These are phyloP conservation scores for Sphyrna mokarran DNA, from an alignment of 2,113 vertebrate species.

Conservation along the genomic window DNA sequence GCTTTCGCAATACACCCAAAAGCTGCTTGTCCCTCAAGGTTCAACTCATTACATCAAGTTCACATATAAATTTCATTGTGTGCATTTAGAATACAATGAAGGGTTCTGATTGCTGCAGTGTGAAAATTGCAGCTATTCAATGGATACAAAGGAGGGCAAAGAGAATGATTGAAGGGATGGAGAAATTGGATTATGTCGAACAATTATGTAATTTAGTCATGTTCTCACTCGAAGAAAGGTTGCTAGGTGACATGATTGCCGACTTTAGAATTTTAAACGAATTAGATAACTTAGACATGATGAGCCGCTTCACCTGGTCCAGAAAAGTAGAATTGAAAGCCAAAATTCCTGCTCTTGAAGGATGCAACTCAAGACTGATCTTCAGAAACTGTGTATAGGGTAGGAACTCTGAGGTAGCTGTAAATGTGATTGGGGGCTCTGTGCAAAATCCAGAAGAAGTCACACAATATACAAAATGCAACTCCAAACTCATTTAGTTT, in stretches of 20 bases:
- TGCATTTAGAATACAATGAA: neutral
- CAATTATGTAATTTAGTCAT: neutral
- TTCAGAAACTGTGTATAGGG: neutral
- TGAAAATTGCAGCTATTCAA: neutral
- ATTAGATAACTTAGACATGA: neutral
- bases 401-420: neutral
- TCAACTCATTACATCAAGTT: slow-evolving; percentile 52
- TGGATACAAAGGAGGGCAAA: neutral
- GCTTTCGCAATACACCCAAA: slow-evolving; percentile 65
- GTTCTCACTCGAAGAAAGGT: neutral
- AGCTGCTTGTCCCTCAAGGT: slow-evolving; percentile 60
- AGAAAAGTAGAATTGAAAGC: neutral
- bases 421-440: neutral
- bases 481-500: neutral
- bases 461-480: neutral
- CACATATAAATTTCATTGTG: slow-evolving; percentile 7
- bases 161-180: neutral
- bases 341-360: neutral
- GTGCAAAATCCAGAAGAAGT: neutral
- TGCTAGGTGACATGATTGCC: neutral
- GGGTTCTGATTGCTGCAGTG: neutral
- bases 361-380: neutral
- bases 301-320: neutral
- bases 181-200: neutral
- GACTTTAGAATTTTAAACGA: neutral